Percentiles rank a stretch among this genome's conserved stretches.
These are phyloP conservation scores for Phenacoccus solenopsis DNA, from an alignment of 1,140 invertebrate species.

Conservation along the genomic window DNA sequence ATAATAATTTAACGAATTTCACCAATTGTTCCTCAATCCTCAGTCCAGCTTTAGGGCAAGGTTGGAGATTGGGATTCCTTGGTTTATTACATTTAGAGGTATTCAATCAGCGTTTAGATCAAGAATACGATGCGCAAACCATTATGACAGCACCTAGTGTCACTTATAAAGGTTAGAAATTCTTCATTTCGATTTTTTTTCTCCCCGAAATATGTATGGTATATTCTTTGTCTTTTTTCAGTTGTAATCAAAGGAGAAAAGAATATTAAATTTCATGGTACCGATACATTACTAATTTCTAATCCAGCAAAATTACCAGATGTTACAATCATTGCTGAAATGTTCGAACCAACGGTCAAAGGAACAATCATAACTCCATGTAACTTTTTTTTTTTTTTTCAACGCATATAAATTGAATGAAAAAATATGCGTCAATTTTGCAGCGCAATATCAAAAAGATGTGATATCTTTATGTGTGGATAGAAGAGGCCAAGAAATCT, in stretches of 20 bases:
- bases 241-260: conserved; percentile 55
- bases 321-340: conserved; percentile 49
- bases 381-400: conserved; percentile 46
- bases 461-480: conserved; percentile 62
- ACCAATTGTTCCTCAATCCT: not conserved
- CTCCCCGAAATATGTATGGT: not conserved
- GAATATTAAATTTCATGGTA: conserved; percentile 52
- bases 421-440: conserved; percentile 23
- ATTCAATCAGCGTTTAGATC: conserved; percentile 82
- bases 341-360: conserved; percentile 74
- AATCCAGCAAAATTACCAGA: conserved; percentile 77
- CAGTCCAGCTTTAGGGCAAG: conserved; percentile 75
- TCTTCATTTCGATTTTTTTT: not conserved
- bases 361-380: conserved; percentile 38
- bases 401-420: not conserved
- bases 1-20: not conserved
- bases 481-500: conserved; percentile 60
- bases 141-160: conserved; percentile 89
- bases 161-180: conserved; percentile 58
- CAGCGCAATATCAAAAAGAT: conserved; percentile 52
- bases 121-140: conserved; percentile 80
- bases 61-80: conserved; percentile 86
- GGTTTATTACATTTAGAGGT: conserved; percentile 94
- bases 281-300: conserved; percentile 56
- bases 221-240: conserved; percentile 24